Conservation (phyloP, 2,888 invertebrate genomes). For the Noctua fimbriata region DNA sequence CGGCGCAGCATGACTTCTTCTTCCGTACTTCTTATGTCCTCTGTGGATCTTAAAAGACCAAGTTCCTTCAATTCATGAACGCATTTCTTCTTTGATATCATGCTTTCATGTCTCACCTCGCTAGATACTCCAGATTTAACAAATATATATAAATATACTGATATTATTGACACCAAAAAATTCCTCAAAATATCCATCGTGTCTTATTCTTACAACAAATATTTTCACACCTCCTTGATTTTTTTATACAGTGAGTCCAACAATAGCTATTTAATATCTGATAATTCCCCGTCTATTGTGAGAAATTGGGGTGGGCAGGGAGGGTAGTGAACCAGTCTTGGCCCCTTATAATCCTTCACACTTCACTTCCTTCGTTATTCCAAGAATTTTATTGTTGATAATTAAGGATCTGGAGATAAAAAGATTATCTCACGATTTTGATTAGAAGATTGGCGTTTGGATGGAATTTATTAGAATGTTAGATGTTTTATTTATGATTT, state of each 20-base stretch:
- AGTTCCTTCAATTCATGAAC: not conserved
- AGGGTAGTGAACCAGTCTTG: conserved; percentile 72
- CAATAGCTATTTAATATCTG: conserved; percentile 60
- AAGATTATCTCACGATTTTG: conserved; percentile 84
- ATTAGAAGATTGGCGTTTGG: conserved; percentile 66
- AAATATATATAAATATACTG: not conserved
- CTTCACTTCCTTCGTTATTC: conserved; percentile 78
- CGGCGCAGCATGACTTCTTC: not conserved
- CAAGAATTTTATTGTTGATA: conserved; percentile 85
- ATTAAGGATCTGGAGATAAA: conserved; percentile 84
- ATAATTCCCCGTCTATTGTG: conserved; percentile 61
- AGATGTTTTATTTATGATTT: not conserved
- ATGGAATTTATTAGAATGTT: conserved; percentile 12
- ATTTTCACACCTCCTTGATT: conserved; percentile 44
- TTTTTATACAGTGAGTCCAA: conserved; percentile 29
- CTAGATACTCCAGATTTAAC: not conserved
- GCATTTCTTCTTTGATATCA: not conserved
- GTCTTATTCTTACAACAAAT: conserved; percentile 29
- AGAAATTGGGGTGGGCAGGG: conserved; percentile 70
- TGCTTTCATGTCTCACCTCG: not conserved
- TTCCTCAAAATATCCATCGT: not conserved
- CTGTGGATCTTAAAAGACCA: not conserved
- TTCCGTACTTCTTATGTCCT: not conserved
- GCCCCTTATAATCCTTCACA: conserved; percentile 83
- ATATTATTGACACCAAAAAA: not conserved